phyloP scores from a whole-genome alignment of 2,797 vertebrate species.

The Heterohyrax brucei region DNA sequence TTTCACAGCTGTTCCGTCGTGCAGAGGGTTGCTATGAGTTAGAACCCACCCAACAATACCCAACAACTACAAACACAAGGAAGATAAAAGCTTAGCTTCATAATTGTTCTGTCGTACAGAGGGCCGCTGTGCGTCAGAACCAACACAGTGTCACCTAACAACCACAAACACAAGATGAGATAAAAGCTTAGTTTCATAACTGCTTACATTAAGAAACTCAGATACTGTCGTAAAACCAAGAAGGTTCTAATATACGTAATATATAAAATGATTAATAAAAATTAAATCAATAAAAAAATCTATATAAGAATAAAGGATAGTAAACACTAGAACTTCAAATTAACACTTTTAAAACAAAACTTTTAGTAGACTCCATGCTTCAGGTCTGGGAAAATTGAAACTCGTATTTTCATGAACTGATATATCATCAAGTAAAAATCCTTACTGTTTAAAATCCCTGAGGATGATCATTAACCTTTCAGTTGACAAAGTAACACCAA shows the following conservation, averaged over 20 bases:
- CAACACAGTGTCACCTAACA: not conserved
- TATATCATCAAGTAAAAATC: constrained; percentile 46
- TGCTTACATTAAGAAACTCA: constrained; percentile 7
- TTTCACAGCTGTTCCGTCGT: not conserved
- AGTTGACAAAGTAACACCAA: constrained; percentile 56
- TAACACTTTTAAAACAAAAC: constrained; percentile 25
- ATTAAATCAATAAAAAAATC: not conserved
- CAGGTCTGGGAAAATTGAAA: constrained; percentile 51
- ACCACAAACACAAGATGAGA: not conserved
- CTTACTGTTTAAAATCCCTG: constrained; percentile 1
- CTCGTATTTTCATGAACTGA: constrained; percentile 45
- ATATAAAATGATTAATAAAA: not conserved
- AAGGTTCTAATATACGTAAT: not conserved
- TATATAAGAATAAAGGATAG: not conserved
- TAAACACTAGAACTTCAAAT: constrained; percentile 44
- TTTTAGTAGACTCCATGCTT: constrained; percentile 17
- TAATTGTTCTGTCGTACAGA: not conserved
- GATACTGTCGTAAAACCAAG: constrained; percentile 2
- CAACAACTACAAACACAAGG: not conserved
- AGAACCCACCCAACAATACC: not conserved
- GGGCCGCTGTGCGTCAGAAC: not conserved
- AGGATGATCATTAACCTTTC: constrained; percentile 38
- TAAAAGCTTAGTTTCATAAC: not conserved
- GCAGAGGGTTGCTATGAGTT: not conserved
- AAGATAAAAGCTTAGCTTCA: not conserved